Conservation (phyloP, 53 echinoderm and acorn worm genomes). For the Hippasteria phrygiana region DNA sequence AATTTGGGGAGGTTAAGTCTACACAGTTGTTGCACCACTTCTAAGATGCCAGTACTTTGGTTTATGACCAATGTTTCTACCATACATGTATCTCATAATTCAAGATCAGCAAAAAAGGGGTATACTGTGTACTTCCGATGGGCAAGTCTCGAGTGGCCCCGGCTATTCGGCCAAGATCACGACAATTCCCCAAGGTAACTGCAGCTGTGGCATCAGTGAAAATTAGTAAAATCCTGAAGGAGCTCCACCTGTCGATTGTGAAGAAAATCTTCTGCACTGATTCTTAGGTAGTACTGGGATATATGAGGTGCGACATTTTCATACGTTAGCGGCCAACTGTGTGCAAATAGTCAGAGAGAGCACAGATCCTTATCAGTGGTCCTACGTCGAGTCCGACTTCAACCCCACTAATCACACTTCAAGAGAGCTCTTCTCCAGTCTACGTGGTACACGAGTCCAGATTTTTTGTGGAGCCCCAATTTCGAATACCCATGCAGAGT, state of each 20-base stretch:
- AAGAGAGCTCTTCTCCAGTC: constrained; percentile 22
- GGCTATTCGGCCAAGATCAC: no score
- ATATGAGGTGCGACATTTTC: constrained; percentile 58
- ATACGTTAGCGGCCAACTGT: constrained; percentile 63
- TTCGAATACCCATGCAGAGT: constrained; percentile 1
- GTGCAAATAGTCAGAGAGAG: constrained; percentile 57
- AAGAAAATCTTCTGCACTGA: constrained; percentile 67
- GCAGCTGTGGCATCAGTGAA: constrained; percentile 73
- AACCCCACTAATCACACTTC: constrained; percentile 61
- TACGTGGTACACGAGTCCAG: constrained; percentile 36
- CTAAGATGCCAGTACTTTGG: constrained; percentile 32
- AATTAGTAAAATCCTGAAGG: constrained; percentile 58
- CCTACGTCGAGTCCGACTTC: constrained; percentile 31
- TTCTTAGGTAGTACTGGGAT: constrained; percentile 65
- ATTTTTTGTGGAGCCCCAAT: constrained; percentile 39
- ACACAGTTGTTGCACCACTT: constrained; percentile 40
- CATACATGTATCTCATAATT: neutral
- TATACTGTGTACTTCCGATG: constrained; percentile 60
- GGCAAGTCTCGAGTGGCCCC: constrained; percentile 72
- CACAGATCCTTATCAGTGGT: constrained; percentile 47
- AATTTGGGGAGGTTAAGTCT: neutral
- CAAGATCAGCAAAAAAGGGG: constrained; percentile 41
- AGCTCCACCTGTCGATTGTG: constrained; percentile 46
- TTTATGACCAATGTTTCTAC: constrained; percentile 54
- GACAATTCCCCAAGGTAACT: no score